phyloP scores from a whole-genome alignment of 2,888 invertebrate genomes.

The Thecophora atra region DNA sequence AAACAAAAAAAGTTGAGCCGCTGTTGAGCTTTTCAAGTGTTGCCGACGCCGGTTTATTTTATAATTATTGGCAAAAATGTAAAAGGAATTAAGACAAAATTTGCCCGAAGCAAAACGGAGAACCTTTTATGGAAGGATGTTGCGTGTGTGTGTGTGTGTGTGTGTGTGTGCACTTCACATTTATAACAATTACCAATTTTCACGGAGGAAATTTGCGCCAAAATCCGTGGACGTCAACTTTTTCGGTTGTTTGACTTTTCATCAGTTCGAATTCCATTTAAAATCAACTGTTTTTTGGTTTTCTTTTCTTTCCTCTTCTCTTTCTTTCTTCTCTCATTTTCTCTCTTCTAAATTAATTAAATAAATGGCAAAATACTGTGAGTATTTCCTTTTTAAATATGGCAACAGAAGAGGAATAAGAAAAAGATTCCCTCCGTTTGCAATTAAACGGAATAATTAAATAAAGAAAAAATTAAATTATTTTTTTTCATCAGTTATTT shows the following conservation, averaged over 20 bases:
- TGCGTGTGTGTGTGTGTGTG: constrained; percentile 2
- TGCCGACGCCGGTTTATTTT: constrained; percentile 47
- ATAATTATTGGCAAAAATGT: constrained; percentile 47
- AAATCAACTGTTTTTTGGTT: too few species aligned
- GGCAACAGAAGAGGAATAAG: constrained; percentile 1
- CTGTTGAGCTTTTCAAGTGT: constrained; percentile 7
- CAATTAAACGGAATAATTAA: background rate
- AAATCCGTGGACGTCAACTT: constrained; percentile 29
- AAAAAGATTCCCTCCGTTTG: background rate
- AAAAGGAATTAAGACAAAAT: too few species aligned
- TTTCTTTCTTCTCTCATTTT: background rate
- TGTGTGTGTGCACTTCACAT: background rate
- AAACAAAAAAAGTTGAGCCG: constrained; percentile 28
- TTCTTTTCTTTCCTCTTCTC: background rate
- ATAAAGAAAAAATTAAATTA: background rate
- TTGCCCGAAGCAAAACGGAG: constrained; percentile 40
- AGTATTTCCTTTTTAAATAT: background rate
- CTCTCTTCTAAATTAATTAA: background rate
- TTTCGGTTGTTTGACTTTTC: background rate
- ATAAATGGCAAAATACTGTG: background rate
- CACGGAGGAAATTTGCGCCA: constrained; percentile 48
- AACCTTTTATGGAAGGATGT: background rate
- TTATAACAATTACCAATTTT: constrained; percentile 30
- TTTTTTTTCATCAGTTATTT: too few species aligned
- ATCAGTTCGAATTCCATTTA: constrained; percentile 16